phyloP scores from a whole-genome alignment of 2,888 invertebrate species.

The Graphium colonna region DNA sequence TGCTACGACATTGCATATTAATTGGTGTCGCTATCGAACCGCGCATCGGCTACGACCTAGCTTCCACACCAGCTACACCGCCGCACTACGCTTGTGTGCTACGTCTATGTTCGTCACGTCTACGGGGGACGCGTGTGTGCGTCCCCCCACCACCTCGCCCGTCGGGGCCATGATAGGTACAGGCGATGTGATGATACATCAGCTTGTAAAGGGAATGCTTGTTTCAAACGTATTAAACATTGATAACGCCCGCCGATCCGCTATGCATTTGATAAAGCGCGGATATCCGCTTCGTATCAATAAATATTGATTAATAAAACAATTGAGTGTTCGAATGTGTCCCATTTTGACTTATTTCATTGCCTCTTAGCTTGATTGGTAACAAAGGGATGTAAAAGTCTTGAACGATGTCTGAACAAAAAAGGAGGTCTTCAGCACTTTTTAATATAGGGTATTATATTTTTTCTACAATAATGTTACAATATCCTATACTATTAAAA shows the following conservation, averaged over 20 bases:
- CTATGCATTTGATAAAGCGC: slow-evolving; percentile 15
- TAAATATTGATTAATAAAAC: slow-evolving; percentile 17
- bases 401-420: too few species aligned
- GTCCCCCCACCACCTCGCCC: slow-evolving; percentile 19
- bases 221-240: slow-evolving; percentile 24
- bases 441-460: too few species aligned
- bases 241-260: slow-evolving; percentile 16
- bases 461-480: too few species aligned
- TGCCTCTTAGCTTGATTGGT: too few species aligned
- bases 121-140: slow-evolving; percentile 20
- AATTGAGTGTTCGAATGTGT: slow-evolving; percentile 3
- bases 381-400: too few species aligned
- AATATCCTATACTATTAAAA: background rate
- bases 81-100: slow-evolving; percentile 30
- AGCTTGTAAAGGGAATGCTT: slow-evolving; percentile 26
- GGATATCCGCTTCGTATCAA: slow-evolving; percentile 16
- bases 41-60: slow-evolving; percentile 66
- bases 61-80: slow-evolving; percentile 46
- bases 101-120: slow-evolving; percentile 16
- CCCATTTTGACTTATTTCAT: background rate
- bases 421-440: too few species aligned
- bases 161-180: slow-evolving; percentile 20
- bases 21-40: slow-evolving; percentile 72
- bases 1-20: slow-evolving; percentile 77
- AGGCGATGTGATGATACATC: slow-evolving; percentile 27